phyloP scores from a whole-genome alignment of 1,140 invertebrate species.

The Helicorthomorpha holstii region DNA sequence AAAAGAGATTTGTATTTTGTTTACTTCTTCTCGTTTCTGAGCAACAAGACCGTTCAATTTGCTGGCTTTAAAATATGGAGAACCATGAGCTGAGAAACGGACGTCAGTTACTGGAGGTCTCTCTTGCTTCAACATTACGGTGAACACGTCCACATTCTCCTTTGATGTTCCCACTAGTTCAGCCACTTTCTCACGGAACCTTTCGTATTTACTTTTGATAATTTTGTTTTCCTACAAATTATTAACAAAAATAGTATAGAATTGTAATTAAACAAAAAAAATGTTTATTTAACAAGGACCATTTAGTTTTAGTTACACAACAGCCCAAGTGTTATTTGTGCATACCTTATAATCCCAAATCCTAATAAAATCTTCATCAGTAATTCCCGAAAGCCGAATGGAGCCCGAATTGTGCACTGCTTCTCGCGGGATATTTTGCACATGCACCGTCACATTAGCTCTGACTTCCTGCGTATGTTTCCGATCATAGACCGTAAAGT shows the following conservation, averaged over 20 bases:
- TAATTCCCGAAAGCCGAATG: slow-evolving; percentile 78
- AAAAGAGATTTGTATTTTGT: neutral
- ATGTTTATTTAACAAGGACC: neutral
- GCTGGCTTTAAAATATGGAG: slow-evolving; percentile 87
- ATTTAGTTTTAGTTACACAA: neutral
- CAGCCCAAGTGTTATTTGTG: neutral
- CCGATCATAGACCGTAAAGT: slow-evolving; percentile 83
- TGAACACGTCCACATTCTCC: slow-evolving; percentile 90
- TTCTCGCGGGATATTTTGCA: slow-evolving; percentile 85
- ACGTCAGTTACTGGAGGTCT: slow-evolving; percentile 81
- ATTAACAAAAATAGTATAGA: neutral
- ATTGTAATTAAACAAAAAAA: neutral
- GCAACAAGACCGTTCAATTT: slow-evolving; percentile 82
- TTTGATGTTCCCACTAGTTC: slow-evolving; percentile 62
- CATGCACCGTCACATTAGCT: slow-evolving; percentile 80
- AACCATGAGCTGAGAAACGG: slow-evolving; percentile 84
- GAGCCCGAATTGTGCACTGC: slow-evolving; percentile 91
- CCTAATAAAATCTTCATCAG: slow-evolving; percentile 87
- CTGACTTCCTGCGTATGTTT: slow-evolving; percentile 83
- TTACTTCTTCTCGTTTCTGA: slow-evolving; percentile 74
- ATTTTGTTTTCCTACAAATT: slow-evolving; percentile 26
- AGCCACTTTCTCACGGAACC: slow-evolving; percentile 58
- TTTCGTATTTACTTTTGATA: slow-evolving; percentile 68
- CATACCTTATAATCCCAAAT: slow-evolving; percentile 72
- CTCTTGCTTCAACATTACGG: slow-evolving; percentile 67